Evolutionary conservation across 2,113 vertebrate species (phyloP).

Genomic region (Ochotona curzoniae): DNA sequence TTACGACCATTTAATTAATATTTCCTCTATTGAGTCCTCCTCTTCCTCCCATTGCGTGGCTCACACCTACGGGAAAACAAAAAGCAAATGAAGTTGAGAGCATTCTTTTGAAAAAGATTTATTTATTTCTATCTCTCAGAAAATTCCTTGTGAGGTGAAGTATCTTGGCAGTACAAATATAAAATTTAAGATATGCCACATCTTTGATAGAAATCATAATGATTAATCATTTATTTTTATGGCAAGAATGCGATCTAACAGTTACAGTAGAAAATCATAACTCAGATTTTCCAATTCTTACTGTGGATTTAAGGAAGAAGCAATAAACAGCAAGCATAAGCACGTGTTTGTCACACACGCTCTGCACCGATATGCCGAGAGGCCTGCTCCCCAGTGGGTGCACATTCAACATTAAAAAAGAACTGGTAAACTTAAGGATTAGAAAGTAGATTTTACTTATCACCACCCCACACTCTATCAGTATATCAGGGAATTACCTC

Average conservation of each 20-base stretch:
- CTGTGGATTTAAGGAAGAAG: slow-evolving; percentile 51
- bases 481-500: slow-evolving; percentile 81
- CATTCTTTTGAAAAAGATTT: background rate
- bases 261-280: background rate
- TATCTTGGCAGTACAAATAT: slow-evolving; percentile 25
- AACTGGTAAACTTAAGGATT: background rate
- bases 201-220: slow-evolving; percentile 13
- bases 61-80: slow-evolving; percentile 85
- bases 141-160: slow-evolving; percentile 18
- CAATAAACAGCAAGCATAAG: background rate
- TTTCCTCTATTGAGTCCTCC: slow-evolving; percentile 94
- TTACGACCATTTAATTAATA: slow-evolving; percentile 83
- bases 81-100: slow-evolving; percentile 59
- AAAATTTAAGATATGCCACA: slow-evolving; percentile 13
- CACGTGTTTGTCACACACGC: background rate
- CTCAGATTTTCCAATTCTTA: slow-evolving; percentile 18
- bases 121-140: background rate
- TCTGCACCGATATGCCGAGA: background rate
- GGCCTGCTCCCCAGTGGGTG: slow-evolving; percentile 10
- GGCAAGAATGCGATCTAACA: slow-evolving; percentile 4
- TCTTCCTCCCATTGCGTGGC: slow-evolving; percentile 90
- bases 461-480: background rate
- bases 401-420: slow-evolving; percentile 1
- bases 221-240: slow-evolving; percentile 28
- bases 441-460: slow-evolving; percentile 6